A percentile compares a stretch with the other conserved stretches of the same genome.
These are phyloP conservation scores for Rhopilema esculentum DNA, from an alignment of 30 jellyfish, hydroid and myxozoan genomes.

Conservation along the genomic window DNA sequence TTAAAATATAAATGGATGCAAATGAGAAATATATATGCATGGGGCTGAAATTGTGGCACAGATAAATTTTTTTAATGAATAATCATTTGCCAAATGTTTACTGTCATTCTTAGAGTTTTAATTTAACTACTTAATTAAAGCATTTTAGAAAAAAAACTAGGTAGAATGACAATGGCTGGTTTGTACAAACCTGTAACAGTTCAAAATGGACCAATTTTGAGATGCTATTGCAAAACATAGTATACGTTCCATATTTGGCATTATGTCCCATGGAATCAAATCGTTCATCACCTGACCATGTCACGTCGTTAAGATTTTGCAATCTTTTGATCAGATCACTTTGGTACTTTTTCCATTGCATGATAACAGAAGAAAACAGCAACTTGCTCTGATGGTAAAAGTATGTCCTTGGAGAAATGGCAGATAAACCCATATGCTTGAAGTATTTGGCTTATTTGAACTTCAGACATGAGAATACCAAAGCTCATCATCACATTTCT, in stretches of 20 bases:
- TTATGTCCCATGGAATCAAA: neutral
- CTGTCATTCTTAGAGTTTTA: neutral
- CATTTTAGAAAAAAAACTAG: neutral
- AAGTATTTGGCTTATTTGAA: constrained; percentile 18
- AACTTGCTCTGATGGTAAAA: neutral
- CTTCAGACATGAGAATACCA: constrained; percentile 13
- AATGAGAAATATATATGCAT: too few species aligned
- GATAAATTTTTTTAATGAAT: neutral
- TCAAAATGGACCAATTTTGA: neutral
- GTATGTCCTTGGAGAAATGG: constrained; percentile 22
- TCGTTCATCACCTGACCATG: neutral
- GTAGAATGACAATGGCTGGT: neutral
- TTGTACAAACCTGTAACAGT: neutral
- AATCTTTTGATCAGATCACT: neutral
- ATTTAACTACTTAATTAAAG: neutral
- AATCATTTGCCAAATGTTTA: neutral
- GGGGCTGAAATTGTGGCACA: neutral
- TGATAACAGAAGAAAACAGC: neutral
- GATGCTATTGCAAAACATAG: neutral
- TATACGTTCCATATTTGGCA: neutral
- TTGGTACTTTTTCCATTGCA: neutral
- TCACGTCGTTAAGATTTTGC: neutral
- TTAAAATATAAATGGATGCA: too few species aligned
- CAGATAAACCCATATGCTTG: constrained; percentile 39
- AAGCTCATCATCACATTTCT: constrained; percentile 33